Percentiles rank a stretch among this genome's conserved stretches.
Evolutionary conservation across 2,888 invertebrate species (phyloP).

Genomic region (Lasioglossum figueresi): DNA sequence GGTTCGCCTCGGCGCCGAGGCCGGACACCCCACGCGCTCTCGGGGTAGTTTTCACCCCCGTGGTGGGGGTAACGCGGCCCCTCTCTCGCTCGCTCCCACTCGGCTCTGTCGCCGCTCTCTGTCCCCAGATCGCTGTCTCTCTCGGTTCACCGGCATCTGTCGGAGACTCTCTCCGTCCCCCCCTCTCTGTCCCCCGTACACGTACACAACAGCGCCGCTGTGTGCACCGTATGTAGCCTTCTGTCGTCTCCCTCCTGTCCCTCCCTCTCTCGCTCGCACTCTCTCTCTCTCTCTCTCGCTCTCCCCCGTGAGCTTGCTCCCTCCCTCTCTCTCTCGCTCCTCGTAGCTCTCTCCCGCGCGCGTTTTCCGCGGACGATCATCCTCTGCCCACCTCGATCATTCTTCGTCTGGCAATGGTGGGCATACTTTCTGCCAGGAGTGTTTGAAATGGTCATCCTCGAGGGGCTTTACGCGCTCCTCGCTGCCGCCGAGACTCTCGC

Average conservation of each 20-base stretch:
- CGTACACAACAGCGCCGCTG: conserved; percentile 43
- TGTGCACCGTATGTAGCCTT: conserved; percentile 28
- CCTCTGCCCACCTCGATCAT: conserved; percentile 46
- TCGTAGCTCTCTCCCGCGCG: conserved; percentile 12
- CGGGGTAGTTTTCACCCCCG: conserved; percentile 80
- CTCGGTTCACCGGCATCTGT: conserved; percentile 14
- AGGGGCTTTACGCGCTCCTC: neutral
- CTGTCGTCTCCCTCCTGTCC: conserved; percentile 4
- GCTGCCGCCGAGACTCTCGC: conserved; percentile 1
- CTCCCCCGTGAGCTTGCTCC: neutral
- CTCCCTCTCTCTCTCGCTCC: conserved; percentile 14
- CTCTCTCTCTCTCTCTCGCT: neutral
- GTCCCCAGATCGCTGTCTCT: conserved; percentile 19
- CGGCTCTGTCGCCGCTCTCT: neutral
- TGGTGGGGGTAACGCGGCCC: conserved; percentile 77
- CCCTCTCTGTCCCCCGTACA: conserved; percentile 28
- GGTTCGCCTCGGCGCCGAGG: conserved; percentile 74
- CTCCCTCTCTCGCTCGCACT: neutral
- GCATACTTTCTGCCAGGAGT: neutral
- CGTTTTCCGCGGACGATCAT: conserved; percentile 9
- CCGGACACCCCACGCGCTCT: conserved; percentile 80
- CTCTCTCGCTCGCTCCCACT: conserved; percentile 35
- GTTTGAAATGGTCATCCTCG: conserved; percentile 10
- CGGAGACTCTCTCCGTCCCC: conserved; percentile 17
- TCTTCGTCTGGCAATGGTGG: conserved; percentile 32